Evolutionary conservation across 2,888 invertebrate species (phyloP), one percentile per base, ranked within the genome.

Genomic region (Epinotia ramella): DNA sequence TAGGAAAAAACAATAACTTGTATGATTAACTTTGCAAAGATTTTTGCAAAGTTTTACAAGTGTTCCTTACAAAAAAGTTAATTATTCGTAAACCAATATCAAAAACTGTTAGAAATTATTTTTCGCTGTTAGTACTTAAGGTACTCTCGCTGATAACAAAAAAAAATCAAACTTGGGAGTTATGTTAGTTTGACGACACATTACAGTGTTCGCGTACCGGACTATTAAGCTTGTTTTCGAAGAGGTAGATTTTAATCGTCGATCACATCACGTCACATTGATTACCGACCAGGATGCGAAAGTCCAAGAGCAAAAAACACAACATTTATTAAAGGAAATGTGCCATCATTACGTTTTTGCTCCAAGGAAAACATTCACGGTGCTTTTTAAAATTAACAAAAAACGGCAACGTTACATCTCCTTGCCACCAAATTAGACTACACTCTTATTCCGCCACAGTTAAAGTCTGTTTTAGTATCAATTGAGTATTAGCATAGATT

Each of bases 281-380:
- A n/a, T 33, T 40, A 40, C 13, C 63, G 53, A 75, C 70, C 74
- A 75, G 74, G 74, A 75, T 75, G 60, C 74, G 64, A 70, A 75
- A 75, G 67, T 57, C 64, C 13, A 18, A 46, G 64, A 70, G 20
- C 73, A 73, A 74, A 74, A 74, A 75, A 75, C 59, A 40, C 20
- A 60, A 75, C 74, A 65, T 75, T 75, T 75, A 75, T 71, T 71
- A 71, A 76, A 76, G 75, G 75, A 76, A 76, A 76, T 76, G 75
- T 76, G 71, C 71, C 75, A 71, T 76, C 75, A 71, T 76, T 76
- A 71, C 53, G 71, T 76, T 71, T 76, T 76, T 76, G 75, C 71
- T 66, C 62, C 53, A 66, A 76, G 66, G 71, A 76, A 76, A 76
- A 71, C 75, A 76, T 71, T 71, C 75, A 71, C 75, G 57, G 70